Conservation (phyloP, 2,888 invertebrate genomes). For the Cosmorhoe ocellata region DNA sequence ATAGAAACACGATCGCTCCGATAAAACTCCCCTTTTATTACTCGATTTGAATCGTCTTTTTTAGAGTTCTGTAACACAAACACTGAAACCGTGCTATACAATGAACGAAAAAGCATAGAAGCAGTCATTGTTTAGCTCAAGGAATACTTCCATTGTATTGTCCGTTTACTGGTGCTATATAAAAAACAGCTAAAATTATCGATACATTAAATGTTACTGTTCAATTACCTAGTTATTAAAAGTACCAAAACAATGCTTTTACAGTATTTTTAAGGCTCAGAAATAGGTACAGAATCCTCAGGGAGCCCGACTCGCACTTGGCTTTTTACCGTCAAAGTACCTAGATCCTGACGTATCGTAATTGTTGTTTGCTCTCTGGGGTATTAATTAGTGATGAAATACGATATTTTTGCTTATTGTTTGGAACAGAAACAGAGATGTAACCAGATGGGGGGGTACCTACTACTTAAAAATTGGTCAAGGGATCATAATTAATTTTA, state of each 20-base stretch:
- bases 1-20: conserved; percentile 48
- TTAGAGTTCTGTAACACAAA: conserved; percentile 2
- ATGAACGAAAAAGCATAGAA: no score
- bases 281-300: neutral
- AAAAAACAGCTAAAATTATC: no score
- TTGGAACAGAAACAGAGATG: conserved; percentile 34
- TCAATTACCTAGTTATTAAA: no score
- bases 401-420: conserved; percentile 66
- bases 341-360: conserved; percentile 55
- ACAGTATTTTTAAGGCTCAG: no score
- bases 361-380: conserved; percentile 68
- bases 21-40: conserved; percentile 59
- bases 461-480: no score
- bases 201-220: no score
- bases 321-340: conserved; percentile 47
- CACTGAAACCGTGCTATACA: no score
- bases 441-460: conserved; percentile 25
- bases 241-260: no score
- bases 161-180: no score
- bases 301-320: neutral
- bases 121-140: no score
- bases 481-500: no score
- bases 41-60: conserved; percentile 54
- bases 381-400: conserved; percentile 74
- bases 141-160: no score